These are phyloP conservation scores for Falco columbarius DNA, from an alignment of 2,797 vertebrate species.

Conservation along the genomic window DNA sequence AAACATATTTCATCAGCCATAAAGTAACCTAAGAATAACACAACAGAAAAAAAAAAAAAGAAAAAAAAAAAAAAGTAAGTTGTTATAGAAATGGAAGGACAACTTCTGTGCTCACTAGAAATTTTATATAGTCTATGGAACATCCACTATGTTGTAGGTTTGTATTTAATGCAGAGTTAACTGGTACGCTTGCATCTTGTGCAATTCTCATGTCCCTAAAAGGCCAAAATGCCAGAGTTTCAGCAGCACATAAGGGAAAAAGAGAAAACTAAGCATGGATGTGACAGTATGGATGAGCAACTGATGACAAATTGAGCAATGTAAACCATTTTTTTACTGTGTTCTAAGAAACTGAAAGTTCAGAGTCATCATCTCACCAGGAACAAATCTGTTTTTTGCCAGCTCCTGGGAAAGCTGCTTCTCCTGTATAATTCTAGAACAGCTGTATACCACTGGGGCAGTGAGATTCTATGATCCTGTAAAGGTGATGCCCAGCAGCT, in stretches of 20 bases:
- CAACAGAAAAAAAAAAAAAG: neutral
- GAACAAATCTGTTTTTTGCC: neutral
- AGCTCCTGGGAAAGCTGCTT: neutral
- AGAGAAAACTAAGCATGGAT: neutral
- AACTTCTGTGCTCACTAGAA: neutral
- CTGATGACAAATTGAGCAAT: neutral
- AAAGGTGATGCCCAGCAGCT: neutral
- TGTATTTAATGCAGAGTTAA: neutral
- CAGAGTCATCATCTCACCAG: neutral
- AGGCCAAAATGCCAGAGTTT: neutral
- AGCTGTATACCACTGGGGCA: too few species aligned
- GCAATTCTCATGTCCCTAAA: neutral
- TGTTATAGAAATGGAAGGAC: neutral
- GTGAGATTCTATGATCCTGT: neutral
- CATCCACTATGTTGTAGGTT: neutral
- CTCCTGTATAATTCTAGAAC: neutral
- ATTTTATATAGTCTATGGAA: neutral
- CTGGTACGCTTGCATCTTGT: neutral
- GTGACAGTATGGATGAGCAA: neutral
- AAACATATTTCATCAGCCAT: neutral
- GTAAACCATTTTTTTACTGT: neutral
- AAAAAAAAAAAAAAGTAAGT: neutral
- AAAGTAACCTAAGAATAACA: neutral
- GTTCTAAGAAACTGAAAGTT: neutral
- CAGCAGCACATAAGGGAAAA: neutral